Evolutionary conservation across 2,797 vertebrate genomes (phyloP).

Genomic region (Sebastes hopkinsi): DNA sequence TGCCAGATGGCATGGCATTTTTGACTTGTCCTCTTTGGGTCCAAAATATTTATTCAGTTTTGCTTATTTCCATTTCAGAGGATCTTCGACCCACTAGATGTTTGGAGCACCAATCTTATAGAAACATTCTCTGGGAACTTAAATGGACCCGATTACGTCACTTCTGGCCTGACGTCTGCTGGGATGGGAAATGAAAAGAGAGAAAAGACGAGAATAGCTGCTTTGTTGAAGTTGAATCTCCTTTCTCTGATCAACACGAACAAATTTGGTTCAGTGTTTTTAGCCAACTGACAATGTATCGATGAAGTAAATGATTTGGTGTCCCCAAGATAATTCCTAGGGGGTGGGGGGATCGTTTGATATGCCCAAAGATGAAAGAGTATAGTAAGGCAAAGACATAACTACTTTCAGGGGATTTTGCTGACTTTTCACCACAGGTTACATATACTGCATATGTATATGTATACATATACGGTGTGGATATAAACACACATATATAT

Average conservation of each 20-base stretch:
- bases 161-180: conserved; percentile 41
- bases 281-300: conserved; percentile 33
- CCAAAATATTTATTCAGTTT: conserved; percentile 30
- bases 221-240: conserved; percentile 49
- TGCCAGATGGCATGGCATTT: conserved; percentile 37
- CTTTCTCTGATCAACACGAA: conserved; percentile 27
- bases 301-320: conserved; percentile 53
- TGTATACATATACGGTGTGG: conserved; percentile 86
- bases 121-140: conserved; percentile 51
- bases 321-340: conserved; percentile 32
- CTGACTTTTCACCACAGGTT: conserved; percentile 80
- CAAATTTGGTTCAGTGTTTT: conserved; percentile 24
- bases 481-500: conserved; percentile 88
- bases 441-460: conserved; percentile 86
- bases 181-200: conserved; percentile 17
- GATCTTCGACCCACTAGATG: conserved; percentile 27
- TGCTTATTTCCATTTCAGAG: conserved; percentile 34
- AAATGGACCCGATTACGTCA: conserved; percentile 39
- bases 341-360: conserved; percentile 51
- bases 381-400: conserved; percentile 83
- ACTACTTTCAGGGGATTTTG: conserved; percentile 78
- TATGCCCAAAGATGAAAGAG: conserved; percentile 72
- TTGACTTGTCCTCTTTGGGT: conserved; percentile 56
- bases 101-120: conserved; percentile 68
- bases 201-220: conserved; percentile 51